Base-by-base conservation (phyloP, 2,113 vertebrate species). In the Clarias macrocephalus region DNA sequence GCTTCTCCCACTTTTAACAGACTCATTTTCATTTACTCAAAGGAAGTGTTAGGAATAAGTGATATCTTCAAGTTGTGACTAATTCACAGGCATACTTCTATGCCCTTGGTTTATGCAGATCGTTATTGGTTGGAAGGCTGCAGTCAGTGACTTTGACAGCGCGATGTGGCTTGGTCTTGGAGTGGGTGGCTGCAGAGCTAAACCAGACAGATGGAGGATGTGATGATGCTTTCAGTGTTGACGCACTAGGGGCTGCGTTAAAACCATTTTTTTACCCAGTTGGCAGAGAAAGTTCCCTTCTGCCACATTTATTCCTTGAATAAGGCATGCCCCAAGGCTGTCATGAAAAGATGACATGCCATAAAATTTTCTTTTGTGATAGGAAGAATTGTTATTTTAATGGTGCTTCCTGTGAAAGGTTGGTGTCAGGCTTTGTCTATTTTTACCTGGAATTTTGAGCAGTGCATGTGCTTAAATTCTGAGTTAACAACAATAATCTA, bases 201-300 rank as follows among this genome's bases (percentile, higher is more conserved):
- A 84, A 84, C 59, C 72, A 77, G 60, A 83, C 68, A 63, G 82
- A 87, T 81, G 66, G 81, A 83, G 81, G 81, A 87, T 87, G 86
- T 77, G 82, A 77, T 84, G 81, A 84, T 54, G 62, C 81, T 59
- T 87, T 87, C 81, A 83, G 72, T 87, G 70, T 77, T 83, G 81
- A 87, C 73, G 81, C 81, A 79, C 81, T 79, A 79, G 52, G 81
- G 25, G 60, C 81, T 84, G 81, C 30, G 48, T 77, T 62, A 77
- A 66, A 83, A 72, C n/a, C 54, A 60, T 87, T 87, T 62, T 48
- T 57, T 84, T 3, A 37, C 12, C 16, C 23, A 15, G 16, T 83
- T 68, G 72, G 70, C 86, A 68, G 81, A 79, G 21, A 75, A 87
- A 79, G 86, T 65, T 87, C 52, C 60, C 81, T 87, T 83, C 86